phyloP scores from a whole-genome alignment of 2,113 vertebrate species.

The Macroglossus sobrinus region DNA sequence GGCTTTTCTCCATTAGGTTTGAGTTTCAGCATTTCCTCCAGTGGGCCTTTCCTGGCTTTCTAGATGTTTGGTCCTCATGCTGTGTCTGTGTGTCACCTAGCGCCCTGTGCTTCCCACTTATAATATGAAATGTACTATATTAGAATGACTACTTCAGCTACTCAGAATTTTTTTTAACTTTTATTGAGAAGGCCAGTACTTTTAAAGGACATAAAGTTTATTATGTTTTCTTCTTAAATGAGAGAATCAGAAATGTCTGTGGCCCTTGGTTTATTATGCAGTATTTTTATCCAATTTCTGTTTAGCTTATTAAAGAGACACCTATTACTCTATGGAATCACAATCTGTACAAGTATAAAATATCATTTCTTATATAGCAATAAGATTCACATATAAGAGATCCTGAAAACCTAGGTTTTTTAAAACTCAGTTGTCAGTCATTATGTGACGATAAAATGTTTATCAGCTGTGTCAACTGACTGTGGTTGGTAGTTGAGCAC shows the following conservation, averaged over 20 bases:
- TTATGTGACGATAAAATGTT: background rate
- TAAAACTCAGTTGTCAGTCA: background rate
- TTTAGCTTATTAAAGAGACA: background rate
- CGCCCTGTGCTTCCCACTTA: no score
- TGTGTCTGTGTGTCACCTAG: background rate
- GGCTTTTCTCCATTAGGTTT: background rate
- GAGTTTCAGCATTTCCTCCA: background rate
- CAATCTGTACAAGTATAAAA: background rate
- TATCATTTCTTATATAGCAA: background rate
- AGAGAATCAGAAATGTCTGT: background rate
- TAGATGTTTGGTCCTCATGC: background rate
- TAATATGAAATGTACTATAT: background rate
- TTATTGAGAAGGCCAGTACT: background rate
- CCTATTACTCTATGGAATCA: background rate
- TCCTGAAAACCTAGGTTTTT: background rate
- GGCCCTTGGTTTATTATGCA: background rate
- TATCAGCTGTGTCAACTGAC: background rate
- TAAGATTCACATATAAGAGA: background rate
- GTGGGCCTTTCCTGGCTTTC: background rate
- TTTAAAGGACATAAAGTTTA: background rate
- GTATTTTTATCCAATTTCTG: background rate
- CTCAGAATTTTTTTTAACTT: background rate
- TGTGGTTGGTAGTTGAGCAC: background rate
- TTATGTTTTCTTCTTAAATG: conserved; percentile 14
- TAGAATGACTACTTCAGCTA: background rate